These are phyloP conservation scores for Drosophila littoralis DNA, from an alignment of 1,140 invertebrate genomes.

Conservation along the genomic window DNA sequence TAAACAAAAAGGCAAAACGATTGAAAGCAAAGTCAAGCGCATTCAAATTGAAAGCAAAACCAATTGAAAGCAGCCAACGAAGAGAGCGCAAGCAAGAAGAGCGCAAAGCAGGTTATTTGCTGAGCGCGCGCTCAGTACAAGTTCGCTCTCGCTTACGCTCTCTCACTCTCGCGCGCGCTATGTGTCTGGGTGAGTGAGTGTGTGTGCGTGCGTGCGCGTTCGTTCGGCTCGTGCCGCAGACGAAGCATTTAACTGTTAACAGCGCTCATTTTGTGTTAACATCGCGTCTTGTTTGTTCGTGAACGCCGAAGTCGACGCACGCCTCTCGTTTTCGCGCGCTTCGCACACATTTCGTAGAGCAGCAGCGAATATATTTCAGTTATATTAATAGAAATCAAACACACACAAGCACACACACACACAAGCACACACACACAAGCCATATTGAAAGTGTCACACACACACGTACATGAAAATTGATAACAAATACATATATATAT, in stretches of 20 bases:
- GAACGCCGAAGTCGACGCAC: slow-evolving; percentile 72
- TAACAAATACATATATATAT: slow-evolving; percentile 29
- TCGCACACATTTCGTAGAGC: slow-evolving; percentile 47
- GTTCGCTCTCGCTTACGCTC: neutral
- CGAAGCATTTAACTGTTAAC: slow-evolving; percentile 34
- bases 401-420: slow-evolving; percentile 28
- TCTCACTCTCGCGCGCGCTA: no score
- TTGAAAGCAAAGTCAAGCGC: slow-evolving; percentile 26
- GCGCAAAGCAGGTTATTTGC: slow-evolving; percentile 22
- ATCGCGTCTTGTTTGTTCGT: slow-evolving; percentile 57
- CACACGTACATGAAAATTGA: slow-evolving; percentile 32
- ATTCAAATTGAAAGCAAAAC: slow-evolving; percentile 43
- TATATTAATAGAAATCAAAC: slow-evolving; percentile 52
- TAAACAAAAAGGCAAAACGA: slow-evolving; percentile 47
- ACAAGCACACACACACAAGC: slow-evolving; percentile 7
- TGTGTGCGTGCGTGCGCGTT: neutral
- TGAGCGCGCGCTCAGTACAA: slow-evolving; percentile 12
- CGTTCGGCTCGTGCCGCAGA: slow-evolving; percentile 2
- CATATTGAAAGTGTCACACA: slow-evolving; percentile 16
- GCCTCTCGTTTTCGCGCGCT: slow-evolving; percentile 71
- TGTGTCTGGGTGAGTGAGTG: neutral
- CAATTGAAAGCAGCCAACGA: slow-evolving; percentile 50
- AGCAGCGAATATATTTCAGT: slow-evolving; percentile 42
- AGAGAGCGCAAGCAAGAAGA: slow-evolving; percentile 15
- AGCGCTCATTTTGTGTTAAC: slow-evolving; percentile 26